A percentile compares a stretch with the other conserved stretches of the same genome.
Conservation (phyloP, 2,797 vertebrate species). For the Carcharodon carcharias region DNA sequence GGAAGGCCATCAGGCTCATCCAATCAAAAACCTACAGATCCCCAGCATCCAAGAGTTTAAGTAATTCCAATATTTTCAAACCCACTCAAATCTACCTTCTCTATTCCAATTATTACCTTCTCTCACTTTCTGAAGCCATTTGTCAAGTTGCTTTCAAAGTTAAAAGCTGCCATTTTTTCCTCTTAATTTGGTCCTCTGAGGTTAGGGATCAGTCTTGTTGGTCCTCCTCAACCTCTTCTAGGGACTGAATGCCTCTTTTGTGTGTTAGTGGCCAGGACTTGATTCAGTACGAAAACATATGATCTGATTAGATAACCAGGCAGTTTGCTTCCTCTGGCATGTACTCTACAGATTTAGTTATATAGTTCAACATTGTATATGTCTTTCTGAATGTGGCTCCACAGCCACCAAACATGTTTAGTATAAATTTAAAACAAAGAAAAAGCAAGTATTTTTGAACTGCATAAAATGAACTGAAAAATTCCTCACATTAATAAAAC, state of each 20-base stretch:
- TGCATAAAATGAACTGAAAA: not conserved
- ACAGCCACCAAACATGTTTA: not conserved
- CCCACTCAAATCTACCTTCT: not conserved
- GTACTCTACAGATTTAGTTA: not conserved
- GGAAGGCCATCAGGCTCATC: not conserved
- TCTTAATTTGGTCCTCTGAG: not conserved
- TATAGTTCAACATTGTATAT: not conserved
- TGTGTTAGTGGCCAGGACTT: too few relatives aligned
- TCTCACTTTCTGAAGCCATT: not conserved
- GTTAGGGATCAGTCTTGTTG: not conserved
- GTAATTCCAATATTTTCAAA: not conserved
- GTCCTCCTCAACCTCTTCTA: not conserved
- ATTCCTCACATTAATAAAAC: not conserved
- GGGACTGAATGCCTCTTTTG: not conserved
- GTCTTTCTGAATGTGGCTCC: not conserved
- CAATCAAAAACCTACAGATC: not conserved
- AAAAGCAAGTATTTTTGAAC: not conserved
- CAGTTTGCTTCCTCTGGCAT: not conserved
- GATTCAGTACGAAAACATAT: not conserved
- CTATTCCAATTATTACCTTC: not conserved
- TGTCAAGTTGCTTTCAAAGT: not conserved
- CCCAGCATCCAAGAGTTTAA: not conserved
- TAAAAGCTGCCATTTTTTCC: not conserved
- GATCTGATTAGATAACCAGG: not conserved
- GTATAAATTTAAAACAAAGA: not conserved